These are phyloP conservation scores for Gambusia affinis DNA, from an alignment of 2,113 vertebrate species.

Conservation along the genomic window DNA sequence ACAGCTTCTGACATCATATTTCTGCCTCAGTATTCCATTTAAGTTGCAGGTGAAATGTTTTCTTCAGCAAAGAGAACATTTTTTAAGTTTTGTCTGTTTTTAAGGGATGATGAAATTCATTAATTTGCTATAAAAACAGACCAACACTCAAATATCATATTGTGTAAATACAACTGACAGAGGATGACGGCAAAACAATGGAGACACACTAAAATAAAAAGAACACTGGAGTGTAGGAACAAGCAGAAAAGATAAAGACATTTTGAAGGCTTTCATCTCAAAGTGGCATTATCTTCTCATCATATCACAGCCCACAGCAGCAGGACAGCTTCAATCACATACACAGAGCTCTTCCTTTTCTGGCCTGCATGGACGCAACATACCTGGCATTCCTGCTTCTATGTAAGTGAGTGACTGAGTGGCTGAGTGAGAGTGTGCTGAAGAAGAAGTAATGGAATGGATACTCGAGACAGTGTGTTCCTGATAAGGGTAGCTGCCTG, in stretches of 20 bases:
- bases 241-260: constrained; percentile 56
- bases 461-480: not conserved
- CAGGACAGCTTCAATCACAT: constrained; percentile 54
- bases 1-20: constrained; percentile 5
- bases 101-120: not conserved
- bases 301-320: constrained; percentile 63
- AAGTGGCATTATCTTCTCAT: constrained; percentile 62
- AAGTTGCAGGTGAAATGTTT: not conserved
- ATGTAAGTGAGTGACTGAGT: constrained; percentile 5
- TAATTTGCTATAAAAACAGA: not conserved
- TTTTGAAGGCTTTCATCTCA: constrained; percentile 64
- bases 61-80: not conserved
- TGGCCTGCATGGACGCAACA: constrained; percentile 60
- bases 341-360: constrained; percentile 49
- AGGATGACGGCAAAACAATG: not conserved
- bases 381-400: constrained; percentile 59
- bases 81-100: not conserved
- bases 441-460: not conserved
- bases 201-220: not conserved
- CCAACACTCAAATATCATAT: not conserved
- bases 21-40: constrained; percentile 26
- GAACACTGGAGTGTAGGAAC: constrained; percentile 17
- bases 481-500: not conserved
- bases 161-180: not conserved
- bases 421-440: not conserved